Base-by-base conservation (phyloP, 2,888 invertebrate genomes). In the Eupsilia transversa region DNA sequence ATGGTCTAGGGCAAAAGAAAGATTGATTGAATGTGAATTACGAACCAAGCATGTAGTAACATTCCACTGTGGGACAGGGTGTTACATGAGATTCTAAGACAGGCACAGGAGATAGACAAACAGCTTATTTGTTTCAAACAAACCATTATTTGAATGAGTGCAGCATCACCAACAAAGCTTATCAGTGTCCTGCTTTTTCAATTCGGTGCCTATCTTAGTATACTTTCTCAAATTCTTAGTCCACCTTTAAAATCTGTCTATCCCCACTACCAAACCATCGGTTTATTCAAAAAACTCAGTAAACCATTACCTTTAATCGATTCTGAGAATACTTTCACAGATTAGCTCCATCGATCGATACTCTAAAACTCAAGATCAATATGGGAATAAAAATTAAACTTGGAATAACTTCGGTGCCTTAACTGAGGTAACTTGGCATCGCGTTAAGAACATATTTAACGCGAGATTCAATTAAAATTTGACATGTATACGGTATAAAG, bases 391-490 rank as follows among this genome's bases (percentile, higher is more conserved):
- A 73, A 73, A 71, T 70, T 56, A 71, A 74, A 60, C 57, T 61
- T 74, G 66, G 59, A 72, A 82, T 77, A 74, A 64, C 68, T 68
- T 64, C 72, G 64, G 69, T 52, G 69, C 83, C 79, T 80, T 82
- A 80, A 80, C 82, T 63, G 64, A 75, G 80, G 81, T 75, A 83
- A 74, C 77, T 74, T 70, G 80, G 75, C 38, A 74, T 83, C 88
- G 89, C 92, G 90, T 91, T 92, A 91, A 91, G 89, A 92, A 90
- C 86, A 88, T 92, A 92, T 93, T 94, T 93, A 93, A 93, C 89
- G 89, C 87, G 86, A 85, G 90, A 91, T 95, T 94, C 94, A 94
- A 94, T 95, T 94, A 94, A 93, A 91, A 90, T 91, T 90, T 92
- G 94, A 94, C 94, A 92, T 92, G 92, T 92, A 92, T 92, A 93